Conservation (phyloP, 2,888 invertebrate species). For the Phorcus lineatus region DNA sequence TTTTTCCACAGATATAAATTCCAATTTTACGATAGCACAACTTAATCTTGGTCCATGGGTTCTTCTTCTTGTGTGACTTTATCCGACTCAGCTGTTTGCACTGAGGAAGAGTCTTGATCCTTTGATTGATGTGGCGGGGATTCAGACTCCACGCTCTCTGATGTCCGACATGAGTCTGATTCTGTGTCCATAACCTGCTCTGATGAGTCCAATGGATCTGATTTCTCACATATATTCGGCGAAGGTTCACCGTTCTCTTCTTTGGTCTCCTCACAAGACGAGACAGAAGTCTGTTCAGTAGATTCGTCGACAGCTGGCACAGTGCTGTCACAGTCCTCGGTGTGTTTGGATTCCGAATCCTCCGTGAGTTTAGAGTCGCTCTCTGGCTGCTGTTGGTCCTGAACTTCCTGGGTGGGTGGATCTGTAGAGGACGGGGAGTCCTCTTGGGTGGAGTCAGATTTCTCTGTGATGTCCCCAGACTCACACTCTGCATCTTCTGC, state of each 20-base stretch:
- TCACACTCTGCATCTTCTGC: no score
- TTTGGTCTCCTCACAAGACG: background rate
- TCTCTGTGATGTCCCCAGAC: no score
- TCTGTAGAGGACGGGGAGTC: no score
- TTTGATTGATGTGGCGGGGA: background rate
- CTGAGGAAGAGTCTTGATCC: background rate
- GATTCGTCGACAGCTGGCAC: background rate
- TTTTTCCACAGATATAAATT: background rate
- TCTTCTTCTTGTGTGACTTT: conserved; percentile 1
- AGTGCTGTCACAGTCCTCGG: background rate
- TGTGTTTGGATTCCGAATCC: background rate
- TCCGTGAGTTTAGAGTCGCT: no score
- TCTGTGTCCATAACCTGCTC: conserved; percentile 17
- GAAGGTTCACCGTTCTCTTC: background rate
- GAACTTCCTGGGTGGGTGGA: no score
- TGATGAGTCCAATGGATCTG: background rate
- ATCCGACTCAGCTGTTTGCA: background rate
- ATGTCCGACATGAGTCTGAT: background rate
- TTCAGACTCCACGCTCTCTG: background rate
- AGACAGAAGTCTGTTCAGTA: background rate
- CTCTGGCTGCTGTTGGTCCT: no score
- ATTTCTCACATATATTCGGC: background rate
- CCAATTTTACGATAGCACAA: background rate
- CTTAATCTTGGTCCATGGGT: conserved; percentile 8
- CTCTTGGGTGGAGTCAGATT: no score